These are phyloP conservation scores for Acrocephalus scirpaceus DNA, from an alignment of 2,797 vertebrate genomes.

Conservation along the genomic window DNA sequence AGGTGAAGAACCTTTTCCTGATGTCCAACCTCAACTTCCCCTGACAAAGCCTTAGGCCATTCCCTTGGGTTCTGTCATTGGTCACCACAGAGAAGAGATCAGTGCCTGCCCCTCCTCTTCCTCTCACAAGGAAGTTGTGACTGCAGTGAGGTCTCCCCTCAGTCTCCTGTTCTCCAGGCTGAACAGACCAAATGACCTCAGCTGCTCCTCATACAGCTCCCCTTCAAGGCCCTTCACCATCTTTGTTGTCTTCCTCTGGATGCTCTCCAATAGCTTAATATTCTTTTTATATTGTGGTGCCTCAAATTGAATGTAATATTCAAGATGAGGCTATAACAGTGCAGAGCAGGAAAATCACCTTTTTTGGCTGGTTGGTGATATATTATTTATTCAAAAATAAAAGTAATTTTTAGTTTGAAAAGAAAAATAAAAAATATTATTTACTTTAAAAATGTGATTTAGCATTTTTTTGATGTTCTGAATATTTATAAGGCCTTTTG, in stretches of 20 bases:
- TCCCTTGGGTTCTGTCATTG: neutral
- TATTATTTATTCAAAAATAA: neutral
- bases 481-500: constrained; percentile 11
- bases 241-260: rapidly evolving
- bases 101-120: neutral
- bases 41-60: too few relatives aligned
- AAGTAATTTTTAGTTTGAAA: neutral
- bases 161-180: neutral
- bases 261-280: neutral
- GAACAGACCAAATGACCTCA: neutral
- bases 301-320: neutral
- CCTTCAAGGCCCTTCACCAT: neutral
- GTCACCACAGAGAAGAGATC: neutral
- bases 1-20: neutral
- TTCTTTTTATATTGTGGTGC: neutral
- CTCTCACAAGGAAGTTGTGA: neutral
- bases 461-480: neutral
- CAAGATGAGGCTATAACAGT: neutral
- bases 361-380: neutral
- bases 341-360: neutral
- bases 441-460: neutral
- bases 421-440: neutral
- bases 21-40: neutral
- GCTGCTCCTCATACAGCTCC: neutral
- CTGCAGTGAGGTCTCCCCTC: neutral